phyloP scores from a whole-genome alignment of 2,888 invertebrate genomes.

The Coleophora deauratella region DNA sequence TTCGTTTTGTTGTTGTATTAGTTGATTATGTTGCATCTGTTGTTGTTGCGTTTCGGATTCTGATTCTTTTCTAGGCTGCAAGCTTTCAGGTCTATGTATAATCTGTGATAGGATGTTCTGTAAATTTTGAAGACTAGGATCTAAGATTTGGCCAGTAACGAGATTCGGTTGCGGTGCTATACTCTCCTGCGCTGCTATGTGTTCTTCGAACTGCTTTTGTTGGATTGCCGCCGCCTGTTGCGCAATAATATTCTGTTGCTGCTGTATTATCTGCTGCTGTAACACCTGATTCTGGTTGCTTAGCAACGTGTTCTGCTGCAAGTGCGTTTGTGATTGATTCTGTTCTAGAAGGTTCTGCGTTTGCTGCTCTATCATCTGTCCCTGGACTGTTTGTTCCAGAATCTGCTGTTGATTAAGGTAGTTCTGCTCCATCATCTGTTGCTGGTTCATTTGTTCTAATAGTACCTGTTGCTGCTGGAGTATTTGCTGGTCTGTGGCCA shows the following conservation, averaged over 20 bases:
- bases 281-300: conserved; percentile 65
- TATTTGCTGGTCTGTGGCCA: conserved; percentile 40
- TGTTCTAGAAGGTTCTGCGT: conserved; percentile 39
- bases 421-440: conserved; percentile 65
- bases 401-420: conserved; percentile 64
- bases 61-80: conserved; percentile 56
- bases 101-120: conserved; percentile 63
- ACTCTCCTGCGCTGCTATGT: conserved; percentile 49
- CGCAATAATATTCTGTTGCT: conserved; percentile 60
- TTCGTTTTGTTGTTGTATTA: conserved; percentile 27
- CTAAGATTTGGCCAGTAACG: conserved; percentile 53
- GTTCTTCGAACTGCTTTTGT: conserved; percentile 61
- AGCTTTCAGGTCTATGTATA: conserved; percentile 56
- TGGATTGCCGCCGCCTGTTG: conserved; percentile 65
- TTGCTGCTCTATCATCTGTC: conserved; percentile 54
- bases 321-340: conserved; percentile 37
- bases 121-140: conserved; percentile 68
- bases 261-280: conserved; percentile 70
- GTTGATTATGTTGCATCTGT: conserved; percentile 29
- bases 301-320: conserved; percentile 38
- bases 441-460: conserved; percentile 48
- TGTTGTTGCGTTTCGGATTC: conserved; percentile 49
- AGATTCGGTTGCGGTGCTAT: conserved; percentile 51
- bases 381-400: conserved; percentile 52
- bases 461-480: conserved; percentile 46